Base-by-base conservation (phyloP, 2,888 invertebrate genomes). In the Catocala sponsa region DNA sequence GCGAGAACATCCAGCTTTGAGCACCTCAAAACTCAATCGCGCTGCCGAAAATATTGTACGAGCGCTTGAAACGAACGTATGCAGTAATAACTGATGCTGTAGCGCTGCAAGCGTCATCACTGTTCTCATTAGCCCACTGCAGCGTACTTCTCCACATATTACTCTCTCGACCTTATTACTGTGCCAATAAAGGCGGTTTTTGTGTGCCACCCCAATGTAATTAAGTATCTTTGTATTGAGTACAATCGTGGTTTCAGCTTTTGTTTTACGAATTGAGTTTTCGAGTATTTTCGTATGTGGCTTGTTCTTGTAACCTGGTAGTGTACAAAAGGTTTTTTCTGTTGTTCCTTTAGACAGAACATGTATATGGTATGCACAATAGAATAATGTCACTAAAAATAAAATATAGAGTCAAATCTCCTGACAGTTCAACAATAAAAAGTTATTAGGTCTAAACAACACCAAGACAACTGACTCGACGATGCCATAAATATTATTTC, bases 101-200 rank as follows among this genome's bases (percentile, higher is more conserved):
- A 72, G 62, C 68, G 70, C 66, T 71, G 74, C 69, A 70, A 59
- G 53, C 70, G 70, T 78, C 84, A 81, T 85, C 85, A 86, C 81
- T 85, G 79, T 77, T 59, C 84, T 82, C 82, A 87, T 86, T 87
- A 85, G 78, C 62, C 69, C 70, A 63, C 73, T 70, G 76, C 69
- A 72, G 66, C 44, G 59, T 55, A 66, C 60, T 74, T 69, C 76
- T 71, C 76, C 70, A 68, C 70, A 67, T 62, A 73, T 71, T 76
- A 67, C 63, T 61, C 74, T 75, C 66, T 73, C 70, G 60, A 76
- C 82, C 67, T 76, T 83, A 78, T 81, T 74, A 55, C 61, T 50
- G 51, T 53, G 48, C 55, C 47, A 65, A 69, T 75, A 79, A 74
- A 74, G 65, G 59, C 58, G 68, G 59, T 65, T 74, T 73, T 76